These are phyloP conservation scores for Chrysotoxum bicinctum DNA, from an alignment of 2,888 invertebrate species.

Conservation along the genomic window DNA sequence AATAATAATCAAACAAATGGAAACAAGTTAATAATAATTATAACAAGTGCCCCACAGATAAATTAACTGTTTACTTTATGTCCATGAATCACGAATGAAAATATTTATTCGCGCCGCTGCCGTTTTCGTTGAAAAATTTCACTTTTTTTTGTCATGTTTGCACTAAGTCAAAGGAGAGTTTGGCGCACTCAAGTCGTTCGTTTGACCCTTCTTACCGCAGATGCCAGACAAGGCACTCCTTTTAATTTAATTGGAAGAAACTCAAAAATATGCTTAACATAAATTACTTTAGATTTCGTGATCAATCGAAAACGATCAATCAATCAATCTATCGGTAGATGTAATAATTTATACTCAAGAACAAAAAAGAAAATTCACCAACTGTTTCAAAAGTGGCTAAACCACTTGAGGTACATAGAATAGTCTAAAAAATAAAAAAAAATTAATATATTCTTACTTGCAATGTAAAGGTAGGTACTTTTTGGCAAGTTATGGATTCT, in stretches of 20 bases:
- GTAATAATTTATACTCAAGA: not conserved
- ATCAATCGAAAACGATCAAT: slow-evolving; percentile 54
- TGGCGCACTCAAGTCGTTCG: slow-evolving; percentile 6
- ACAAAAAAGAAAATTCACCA: not conserved
- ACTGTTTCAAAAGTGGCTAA: not conserved
- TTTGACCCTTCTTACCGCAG: slow-evolving; percentile 17
- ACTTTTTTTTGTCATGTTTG: slow-evolving; percentile 43
- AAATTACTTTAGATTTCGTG: slow-evolving; percentile 62
- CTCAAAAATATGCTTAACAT: slow-evolving; percentile 24
- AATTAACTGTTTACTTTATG: slow-evolving; percentile 35
- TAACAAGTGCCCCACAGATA: slow-evolving; percentile 37
- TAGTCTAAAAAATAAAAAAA: not conserved
- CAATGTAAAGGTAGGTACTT: no score
- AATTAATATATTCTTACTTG: no score
- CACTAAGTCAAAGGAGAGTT: slow-evolving; percentile 24
- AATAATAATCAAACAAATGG: slow-evolving; percentile 43
- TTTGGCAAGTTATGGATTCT: no score
- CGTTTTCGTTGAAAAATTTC: slow-evolving; percentile 43
- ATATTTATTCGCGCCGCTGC: not conserved
- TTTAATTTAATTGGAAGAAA: slow-evolving; percentile 46
- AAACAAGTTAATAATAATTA: slow-evolving; percentile 50
- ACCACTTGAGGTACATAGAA: not conserved
- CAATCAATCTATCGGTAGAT: slow-evolving; percentile 12
- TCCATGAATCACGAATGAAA: slow-evolving; percentile 46
- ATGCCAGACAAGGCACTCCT: slow-evolving; percentile 23